Evolutionary conservation across 2,888 invertebrate genomes (phyloP).

Genomic region (Deroplatys truncata): DNA sequence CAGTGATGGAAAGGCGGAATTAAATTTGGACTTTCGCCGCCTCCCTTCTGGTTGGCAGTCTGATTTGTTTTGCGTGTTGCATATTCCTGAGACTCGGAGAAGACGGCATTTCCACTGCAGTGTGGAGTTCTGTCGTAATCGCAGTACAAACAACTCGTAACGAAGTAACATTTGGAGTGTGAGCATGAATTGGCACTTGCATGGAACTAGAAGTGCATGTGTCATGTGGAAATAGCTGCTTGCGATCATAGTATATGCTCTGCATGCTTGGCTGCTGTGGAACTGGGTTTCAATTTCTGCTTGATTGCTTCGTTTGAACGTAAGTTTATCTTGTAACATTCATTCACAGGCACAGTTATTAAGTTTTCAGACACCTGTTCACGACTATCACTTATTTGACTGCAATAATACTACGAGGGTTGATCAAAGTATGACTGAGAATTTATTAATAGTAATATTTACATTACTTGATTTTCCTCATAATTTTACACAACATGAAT

Average conservation of each 20-base stretch:
- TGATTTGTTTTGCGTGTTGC: too few species aligned
- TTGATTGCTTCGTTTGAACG: not conserved
- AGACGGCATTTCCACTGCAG: too few species aligned
- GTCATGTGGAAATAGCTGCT: not conserved
- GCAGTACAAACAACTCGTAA: too few species aligned
- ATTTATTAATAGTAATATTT: too few species aligned
- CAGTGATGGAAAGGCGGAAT: too few species aligned
- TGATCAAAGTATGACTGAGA: too few species aligned
- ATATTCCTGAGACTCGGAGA: too few species aligned
- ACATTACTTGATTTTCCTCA: too few species aligned
- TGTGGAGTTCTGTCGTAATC: too few species aligned
- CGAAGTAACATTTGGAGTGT: not conserved
- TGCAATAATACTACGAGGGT: not conserved
- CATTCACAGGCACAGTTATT: not conserved
- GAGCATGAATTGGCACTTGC: not conserved
- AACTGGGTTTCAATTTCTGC: not conserved
- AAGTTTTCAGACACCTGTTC: not conserved
- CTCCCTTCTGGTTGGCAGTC: too few species aligned
- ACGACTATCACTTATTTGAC: not conserved
- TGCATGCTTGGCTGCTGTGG: not conserved
- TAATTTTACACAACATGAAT: too few species aligned
- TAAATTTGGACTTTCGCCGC: too few species aligned
- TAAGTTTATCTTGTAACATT: not conserved
- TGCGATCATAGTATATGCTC: not conserved
- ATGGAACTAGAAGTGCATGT: not conserved